Evolutionary conservation across 2,888 invertebrate genomes (phyloP), one percentile per base, ranked within the genome.

Genomic region (Rotaria socialis): DNA sequence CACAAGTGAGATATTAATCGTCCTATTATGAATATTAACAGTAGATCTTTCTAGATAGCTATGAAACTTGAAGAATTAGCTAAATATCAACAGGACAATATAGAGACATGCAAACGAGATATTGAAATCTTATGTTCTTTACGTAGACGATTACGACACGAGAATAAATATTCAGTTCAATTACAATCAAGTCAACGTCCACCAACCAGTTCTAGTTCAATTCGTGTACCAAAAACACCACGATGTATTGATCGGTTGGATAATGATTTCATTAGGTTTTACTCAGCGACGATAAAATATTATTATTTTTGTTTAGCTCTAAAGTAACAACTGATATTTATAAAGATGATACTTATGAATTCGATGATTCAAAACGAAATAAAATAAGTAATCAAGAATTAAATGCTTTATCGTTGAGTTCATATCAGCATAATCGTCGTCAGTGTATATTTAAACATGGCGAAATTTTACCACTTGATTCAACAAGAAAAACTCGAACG

Each of bases 61-160:
- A 80, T 47, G 11, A 47, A 47, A 47, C 47, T 80, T 5, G 47
- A 47, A 43, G 47, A 80, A 47, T 6, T 43, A 14, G 8, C 16
- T 43, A 47, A 80, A 43, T 4, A 47, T 10, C 47, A 80, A 80
- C 80, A 80, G 24, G 16, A 80, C n/a, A 80, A 24, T 24, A 80
- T 80, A 10, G 19, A 10, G 2, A 8, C 3, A n/a, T 80, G n/a
- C 47, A 43, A 80, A 47, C 43, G 47, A n/a, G 24, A 80, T 47
- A 47, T 80, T 24, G 80, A 80, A 24, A n/a, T n/a, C 14, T 80
- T 80, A 47, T 80, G 80, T 80, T 80, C 80, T 11, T n/a, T 47
- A 47, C 4, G 16, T 2, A 67, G 35, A 35, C 27, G 14, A 8
- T 24, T 56, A 56, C 24, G 24, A 56, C 5, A 24, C 24, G 24